phyloP scores from a whole-genome alignment of 2,797 vertebrate species.

The Sparidentex hasta region DNA sequence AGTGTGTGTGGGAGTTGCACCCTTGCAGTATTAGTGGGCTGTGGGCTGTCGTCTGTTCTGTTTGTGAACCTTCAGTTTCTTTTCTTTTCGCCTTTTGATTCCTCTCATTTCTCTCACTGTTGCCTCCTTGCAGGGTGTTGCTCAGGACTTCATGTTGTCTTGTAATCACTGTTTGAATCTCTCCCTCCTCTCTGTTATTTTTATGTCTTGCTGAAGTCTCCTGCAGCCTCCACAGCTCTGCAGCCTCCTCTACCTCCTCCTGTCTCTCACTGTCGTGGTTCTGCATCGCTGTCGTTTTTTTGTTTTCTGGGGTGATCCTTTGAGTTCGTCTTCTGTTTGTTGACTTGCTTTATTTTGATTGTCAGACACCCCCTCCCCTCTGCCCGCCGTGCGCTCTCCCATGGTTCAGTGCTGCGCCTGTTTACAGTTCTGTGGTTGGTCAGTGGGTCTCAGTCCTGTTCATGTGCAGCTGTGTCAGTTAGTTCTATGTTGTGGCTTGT shows the following conservation, averaged over 20 bases:
- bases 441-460: constrained; percentile 85
- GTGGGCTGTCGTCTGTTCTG: constrained; percentile 79
- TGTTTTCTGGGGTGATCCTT: constrained; percentile 74
- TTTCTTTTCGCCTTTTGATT: constrained; percentile 57
- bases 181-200: constrained; percentile 56
- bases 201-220: constrained; percentile 67
- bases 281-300: constrained; percentile 76
- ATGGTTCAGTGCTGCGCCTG: constrained; percentile 79
- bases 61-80: constrained; percentile 63
- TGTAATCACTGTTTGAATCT: constrained; percentile 84
- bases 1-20: constrained; percentile 86
- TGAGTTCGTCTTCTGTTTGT: constrained; percentile 74
- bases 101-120: constrained; percentile 81
- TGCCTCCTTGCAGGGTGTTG: constrained; percentile 90
- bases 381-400: constrained; percentile 74
- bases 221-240: constrained; percentile 75
- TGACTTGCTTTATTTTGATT: constrained; percentile 71
- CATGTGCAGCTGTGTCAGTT: constrained; percentile 83
- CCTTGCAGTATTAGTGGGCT: constrained; percentile 83
- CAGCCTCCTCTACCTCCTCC: constrained; percentile 70
- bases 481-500: constrained; percentile 82
- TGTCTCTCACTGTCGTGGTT: constrained; percentile 77
- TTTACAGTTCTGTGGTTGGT: constrained; percentile 80
- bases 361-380: constrained; percentile 71
- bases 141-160: constrained; percentile 89